A percentile compares a stretch with the other conserved stretches of the same genome.
Evolutionary conservation across 2,888 invertebrate genomes (phyloP).

Genomic region (Subacronicta megacephala): DNA sequence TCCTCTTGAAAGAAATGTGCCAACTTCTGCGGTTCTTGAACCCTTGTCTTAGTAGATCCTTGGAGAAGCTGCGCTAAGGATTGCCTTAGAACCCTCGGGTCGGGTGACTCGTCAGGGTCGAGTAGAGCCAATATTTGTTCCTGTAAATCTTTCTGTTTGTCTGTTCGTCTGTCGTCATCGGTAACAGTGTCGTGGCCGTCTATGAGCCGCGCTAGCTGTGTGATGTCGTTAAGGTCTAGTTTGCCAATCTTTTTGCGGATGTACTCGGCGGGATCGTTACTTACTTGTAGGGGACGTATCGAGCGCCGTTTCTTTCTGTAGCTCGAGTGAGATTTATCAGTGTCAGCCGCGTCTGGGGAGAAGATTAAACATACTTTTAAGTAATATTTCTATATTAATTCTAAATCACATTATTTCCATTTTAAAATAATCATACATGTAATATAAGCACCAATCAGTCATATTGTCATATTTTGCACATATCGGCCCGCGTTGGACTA

Average conservation of each 20-base stretch:
- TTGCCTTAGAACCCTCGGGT: constrained; percentile 70
- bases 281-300: constrained; percentile 79
- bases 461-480: too few relatives aligned
- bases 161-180: constrained; percentile 55
- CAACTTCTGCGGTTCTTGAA: constrained; percentile 64
- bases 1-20: constrained; percentile 70
- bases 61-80: constrained; percentile 75
- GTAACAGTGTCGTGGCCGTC: constrained; percentile 77
- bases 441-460: too few relatives aligned
- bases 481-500: too few relatives aligned
- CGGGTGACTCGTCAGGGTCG: constrained; percentile 78
- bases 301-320: constrained; percentile 81
- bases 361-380: too few relatives aligned
- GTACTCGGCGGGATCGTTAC: constrained; percentile 81
- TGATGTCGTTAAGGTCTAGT: constrained; percentile 80
- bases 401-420: too few relatives aligned
- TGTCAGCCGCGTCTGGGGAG: constrained; percentile 74
- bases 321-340: constrained; percentile 81
- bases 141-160: constrained; percentile 77
- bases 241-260: constrained; percentile 81
- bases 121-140: constrained; percentile 79
- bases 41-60: constrained; percentile 67
- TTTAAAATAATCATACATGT: too few relatives aligned
- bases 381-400: neutral
- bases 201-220: constrained; percentile 78